A percentile compares a stretch with the other conserved stretches of the same genome.
Evolutionary conservation across 2,113 vertebrate genomes (phyloP).

Genomic region (Aptenodytes patagonicus): DNA sequence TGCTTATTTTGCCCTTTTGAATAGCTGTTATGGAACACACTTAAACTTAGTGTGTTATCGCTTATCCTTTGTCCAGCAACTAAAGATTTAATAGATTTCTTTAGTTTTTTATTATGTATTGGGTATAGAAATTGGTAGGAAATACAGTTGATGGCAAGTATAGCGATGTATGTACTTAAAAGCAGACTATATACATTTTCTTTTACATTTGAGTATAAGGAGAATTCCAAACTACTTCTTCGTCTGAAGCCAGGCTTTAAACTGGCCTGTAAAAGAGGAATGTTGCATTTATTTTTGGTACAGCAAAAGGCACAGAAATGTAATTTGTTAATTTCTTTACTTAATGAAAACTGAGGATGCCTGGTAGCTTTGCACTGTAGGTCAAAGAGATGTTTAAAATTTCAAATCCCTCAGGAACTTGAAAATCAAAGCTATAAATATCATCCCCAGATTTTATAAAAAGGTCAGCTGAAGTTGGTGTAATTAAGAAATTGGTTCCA

Average conservation of each 20-base stretch:
- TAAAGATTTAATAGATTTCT: not conserved
- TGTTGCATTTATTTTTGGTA: not conserved
- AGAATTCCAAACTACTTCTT: not conserved
- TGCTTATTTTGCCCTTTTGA: not conserved
- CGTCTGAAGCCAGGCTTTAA: not conserved
- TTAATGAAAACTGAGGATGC: not conserved
- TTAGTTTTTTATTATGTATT: not conserved
- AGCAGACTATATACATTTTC: not conserved
- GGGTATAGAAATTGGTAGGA: not conserved
- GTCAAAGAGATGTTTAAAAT: slow-evolving; percentile 5
- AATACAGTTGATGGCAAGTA: not conserved
- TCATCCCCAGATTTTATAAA: not conserved
- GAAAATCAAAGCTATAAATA: slow-evolving; percentile 12
- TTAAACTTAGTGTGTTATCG: not conserved
- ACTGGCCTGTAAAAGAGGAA: not conserved
- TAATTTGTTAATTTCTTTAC: not conserved
- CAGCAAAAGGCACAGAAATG: not conserved
- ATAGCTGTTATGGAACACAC: not conserved
- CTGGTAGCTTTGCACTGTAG: not conserved
- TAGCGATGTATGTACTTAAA: not conserved
- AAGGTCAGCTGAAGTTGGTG: slow-evolving; percentile 20
- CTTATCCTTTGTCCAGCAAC: not conserved
- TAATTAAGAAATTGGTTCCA: slow-evolving; percentile 51
- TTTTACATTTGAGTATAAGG: not conserved
- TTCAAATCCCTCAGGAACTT: not conserved